Evolutionary conservation across 2,888 invertebrate genomes (phyloP), one percentile per base, ranked within the genome.

Genomic region (Plagodis pulveraria): DNA sequence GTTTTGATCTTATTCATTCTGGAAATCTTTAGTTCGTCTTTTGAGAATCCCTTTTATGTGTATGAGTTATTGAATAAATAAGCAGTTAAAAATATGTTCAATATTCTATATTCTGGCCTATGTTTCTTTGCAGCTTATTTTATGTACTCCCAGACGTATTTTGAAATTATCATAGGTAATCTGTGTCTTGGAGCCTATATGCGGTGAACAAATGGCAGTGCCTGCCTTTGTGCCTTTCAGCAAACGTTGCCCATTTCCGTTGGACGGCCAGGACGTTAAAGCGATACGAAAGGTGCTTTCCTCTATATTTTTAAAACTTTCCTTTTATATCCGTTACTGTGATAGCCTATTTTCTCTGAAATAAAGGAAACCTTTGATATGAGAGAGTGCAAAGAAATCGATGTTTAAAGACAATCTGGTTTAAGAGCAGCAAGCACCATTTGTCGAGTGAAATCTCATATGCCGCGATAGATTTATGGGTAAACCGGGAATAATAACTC

Each of bases 401-500:
- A 6, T 41, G 34, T 42, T 34, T 42, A 42, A 40, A 43, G 33
- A 50, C 50, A 38, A 45, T 35, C 56, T 41, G 41, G 50, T 50
- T 50, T 50, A 1, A 33, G 7, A 49, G 33, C 12, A n/a, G 35
- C 10, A 32, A 8, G 38, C 9, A 6, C 47, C 32, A 35, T 51
- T 56, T 51, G 40, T 40, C 50, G 47, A 48, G 11, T 44, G 22
- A 48, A 56, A 42, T 50, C 32, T 54, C 40, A 41, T n/a, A 9
- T 56, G 34, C 38, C 11, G 22, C 11, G 40, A 22, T 22, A 60
- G 40, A 55, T 60, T 52, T 51, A 60, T 51, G 47, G 35, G 46
- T 34, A 33, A 48, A 38, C 50, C 44, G 43, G 40, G 48, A 48
- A 51, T 55, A 40, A 38, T 60, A 55, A 55, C 47, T 44, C 52